Evolutionary conservation across 2,797 vertebrate species (phyloP), one percentile per base, ranked within the genome.

Genomic region (Potorous gilbertii): DNA sequence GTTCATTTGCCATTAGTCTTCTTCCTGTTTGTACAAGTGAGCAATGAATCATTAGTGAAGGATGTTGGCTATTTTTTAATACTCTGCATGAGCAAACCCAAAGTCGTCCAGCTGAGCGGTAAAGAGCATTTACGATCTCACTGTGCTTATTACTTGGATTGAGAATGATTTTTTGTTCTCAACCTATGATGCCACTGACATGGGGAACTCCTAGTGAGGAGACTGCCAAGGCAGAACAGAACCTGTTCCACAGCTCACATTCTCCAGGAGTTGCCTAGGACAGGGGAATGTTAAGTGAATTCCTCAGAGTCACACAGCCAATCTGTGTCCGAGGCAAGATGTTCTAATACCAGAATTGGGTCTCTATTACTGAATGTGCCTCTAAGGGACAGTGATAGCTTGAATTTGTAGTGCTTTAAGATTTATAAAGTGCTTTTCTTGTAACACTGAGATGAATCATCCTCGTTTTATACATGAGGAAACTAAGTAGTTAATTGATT

Each of bases 41-140:
- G 91, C 96, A 93, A 54, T 92, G 94, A 92, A 18, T 66, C 92
- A 94, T 90, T 56, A 96, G 54, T 90, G 90, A 92, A 81, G 28
- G 66, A 93, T 91, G 54, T 24, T 94, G 31, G 27, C 94, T 96
- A 96, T 95, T 59, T 81, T 46, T 81, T 66, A 16, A 57, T 55
- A n/a, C n/a, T 24, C 40, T 81, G 18, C 18, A 81, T 21, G 66
- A 5, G 13, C 40, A 46, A 81, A 40, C n/a, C 18, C n/a, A 46
- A 81, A 81, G n/a, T 81, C 66, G 46, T 81, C 24, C 21, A 81
- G n/a, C 66, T 81, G n/a, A 81, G n/a, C 46, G 21, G n/a, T 46
- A 6, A 81, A 46, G 66, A 81, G 24, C 46, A 81, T 81, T 46
- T 21, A 46, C 24, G 62, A 21, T 74, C 1, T 74, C 62, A 40